Evolutionary conservation across 2,888 invertebrate species (phyloP).

Genomic region (Eupeodes latifasciatus): DNA sequence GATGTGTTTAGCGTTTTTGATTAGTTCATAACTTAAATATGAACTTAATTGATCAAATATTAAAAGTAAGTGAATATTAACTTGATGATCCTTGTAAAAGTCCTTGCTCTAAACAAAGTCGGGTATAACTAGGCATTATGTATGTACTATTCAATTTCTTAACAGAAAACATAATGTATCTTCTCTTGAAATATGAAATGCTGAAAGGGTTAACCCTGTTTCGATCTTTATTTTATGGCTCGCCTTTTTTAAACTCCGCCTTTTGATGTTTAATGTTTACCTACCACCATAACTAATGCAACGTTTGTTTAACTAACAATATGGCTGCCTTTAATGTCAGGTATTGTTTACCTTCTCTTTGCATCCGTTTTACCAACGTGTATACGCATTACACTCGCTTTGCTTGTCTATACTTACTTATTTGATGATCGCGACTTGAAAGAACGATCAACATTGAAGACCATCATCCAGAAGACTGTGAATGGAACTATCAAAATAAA

Average conservation of each 20-base stretch:
- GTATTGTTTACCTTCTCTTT: constrained; percentile 48
- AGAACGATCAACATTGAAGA: background rate
- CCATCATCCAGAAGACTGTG: background rate
- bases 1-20: too few species aligned
- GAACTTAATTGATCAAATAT: too few species aligned
- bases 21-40: too few species aligned
- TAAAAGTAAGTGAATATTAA: too few species aligned
- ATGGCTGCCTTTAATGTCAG: constrained; percentile 59
- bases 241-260: constrained; percentile 59
- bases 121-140: background rate
- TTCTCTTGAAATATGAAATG: background rate
- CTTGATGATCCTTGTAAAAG: too few species aligned
- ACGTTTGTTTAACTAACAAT: constrained; percentile 67
- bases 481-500: background rate
- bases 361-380: background rate
- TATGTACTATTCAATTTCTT: too few species aligned
- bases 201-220: constrained; percentile 11
- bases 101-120: too few species aligned
- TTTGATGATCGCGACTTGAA: background rate
- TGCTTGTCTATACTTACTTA: background rate
- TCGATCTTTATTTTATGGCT: background rate
- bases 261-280: constrained; percentile 39
- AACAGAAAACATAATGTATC: background rate
- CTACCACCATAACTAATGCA: constrained; percentile 47
- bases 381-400: background rate